Conservation (phyloP, 2,797 vertebrate species). For the Labroides dimidiatus region DNA sequence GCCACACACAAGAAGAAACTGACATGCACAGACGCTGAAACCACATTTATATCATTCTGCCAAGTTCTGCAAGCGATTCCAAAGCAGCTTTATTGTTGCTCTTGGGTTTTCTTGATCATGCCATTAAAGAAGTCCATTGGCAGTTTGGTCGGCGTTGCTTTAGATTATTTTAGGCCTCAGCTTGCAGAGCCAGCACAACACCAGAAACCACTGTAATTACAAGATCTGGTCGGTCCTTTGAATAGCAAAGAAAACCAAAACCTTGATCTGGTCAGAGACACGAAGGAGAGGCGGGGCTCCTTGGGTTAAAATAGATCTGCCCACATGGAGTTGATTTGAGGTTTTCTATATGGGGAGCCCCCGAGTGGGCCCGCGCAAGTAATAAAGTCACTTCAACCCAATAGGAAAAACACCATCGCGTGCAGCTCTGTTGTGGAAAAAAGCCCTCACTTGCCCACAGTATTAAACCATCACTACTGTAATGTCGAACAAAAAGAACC, state of each 20-base stretch:
- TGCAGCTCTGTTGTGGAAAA: constrained; percentile 68
- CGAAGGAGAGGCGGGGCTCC: constrained; percentile 62
- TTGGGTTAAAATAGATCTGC: constrained; percentile 78
- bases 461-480: constrained; percentile 66
- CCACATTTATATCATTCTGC: constrained; percentile 68
- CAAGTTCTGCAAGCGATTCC: constrained; percentile 76
- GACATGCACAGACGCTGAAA: constrained; percentile 30
- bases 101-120: constrained; percentile 76
- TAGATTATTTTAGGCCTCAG: constrained; percentile 78
- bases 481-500: constrained; percentile 48
- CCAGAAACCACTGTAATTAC: constrained; percentile 85
- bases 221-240: constrained; percentile 75
- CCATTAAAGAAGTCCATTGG: constrained; percentile 77
- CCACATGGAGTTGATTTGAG: constrained; percentile 85
- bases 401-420: constrained; percentile 66
- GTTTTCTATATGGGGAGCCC: constrained; percentile 78
- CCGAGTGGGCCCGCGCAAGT: constrained; percentile 63
- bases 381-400: constrained; percentile 65
- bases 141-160: constrained; percentile 57
- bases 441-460: constrained; percentile 52
- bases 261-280: constrained; percentile 80
- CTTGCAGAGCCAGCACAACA: constrained; percentile 64
- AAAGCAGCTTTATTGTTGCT: constrained; percentile 69
- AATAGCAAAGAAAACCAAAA: constrained; percentile 59
- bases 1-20: constrained; percentile 26